phyloP scores from a whole-genome alignment of 1,140 invertebrate genomes.

The Saccostrea glomerata region DNA sequence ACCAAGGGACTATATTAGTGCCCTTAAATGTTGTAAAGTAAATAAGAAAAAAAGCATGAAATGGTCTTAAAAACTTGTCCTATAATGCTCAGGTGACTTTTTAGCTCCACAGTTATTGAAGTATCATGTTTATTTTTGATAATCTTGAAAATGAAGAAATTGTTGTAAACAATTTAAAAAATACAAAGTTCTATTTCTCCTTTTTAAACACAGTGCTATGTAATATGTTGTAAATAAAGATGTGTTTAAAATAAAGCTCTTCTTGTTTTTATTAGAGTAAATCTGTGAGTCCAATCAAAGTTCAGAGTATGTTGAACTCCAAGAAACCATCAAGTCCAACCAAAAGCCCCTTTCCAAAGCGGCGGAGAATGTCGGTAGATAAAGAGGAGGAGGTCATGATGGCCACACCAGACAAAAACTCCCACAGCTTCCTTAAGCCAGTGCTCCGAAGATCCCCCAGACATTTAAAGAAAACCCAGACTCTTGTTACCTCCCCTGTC shows the following conservation, averaged over 20 bases:
- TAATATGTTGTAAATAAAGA: constrained; percentile 20
- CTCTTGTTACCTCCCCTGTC: neutral
- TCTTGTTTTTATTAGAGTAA: constrained; percentile 4
- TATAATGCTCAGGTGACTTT: too few species aligned
- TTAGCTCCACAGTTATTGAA: too few species aligned
- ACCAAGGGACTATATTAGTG: too few species aligned
- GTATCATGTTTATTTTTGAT: too few species aligned
- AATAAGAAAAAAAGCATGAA: too few species aligned
- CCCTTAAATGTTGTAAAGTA: too few species aligned
- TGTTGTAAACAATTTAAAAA: too few species aligned
- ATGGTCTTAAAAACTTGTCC: too few species aligned
- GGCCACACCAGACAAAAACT: constrained; percentile 4
- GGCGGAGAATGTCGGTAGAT: neutral
- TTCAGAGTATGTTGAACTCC: neutral
- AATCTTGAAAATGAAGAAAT: too few species aligned
- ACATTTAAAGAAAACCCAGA: neutral
- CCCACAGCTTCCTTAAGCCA: neutral
- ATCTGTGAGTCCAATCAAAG: neutral
- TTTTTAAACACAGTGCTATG: neutral
- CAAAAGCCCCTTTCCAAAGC: constrained; percentile 43
- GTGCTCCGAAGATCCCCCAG: neutral
- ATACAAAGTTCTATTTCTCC: too few species aligned
- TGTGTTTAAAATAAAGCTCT: neutral
- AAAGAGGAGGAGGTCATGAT: neutral
- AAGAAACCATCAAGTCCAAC: constrained; percentile 42